These are phyloP conservation scores for Accipiter virgatus DNA, from an alignment of 2,113 vertebrate species.

Conservation along the genomic window DNA sequence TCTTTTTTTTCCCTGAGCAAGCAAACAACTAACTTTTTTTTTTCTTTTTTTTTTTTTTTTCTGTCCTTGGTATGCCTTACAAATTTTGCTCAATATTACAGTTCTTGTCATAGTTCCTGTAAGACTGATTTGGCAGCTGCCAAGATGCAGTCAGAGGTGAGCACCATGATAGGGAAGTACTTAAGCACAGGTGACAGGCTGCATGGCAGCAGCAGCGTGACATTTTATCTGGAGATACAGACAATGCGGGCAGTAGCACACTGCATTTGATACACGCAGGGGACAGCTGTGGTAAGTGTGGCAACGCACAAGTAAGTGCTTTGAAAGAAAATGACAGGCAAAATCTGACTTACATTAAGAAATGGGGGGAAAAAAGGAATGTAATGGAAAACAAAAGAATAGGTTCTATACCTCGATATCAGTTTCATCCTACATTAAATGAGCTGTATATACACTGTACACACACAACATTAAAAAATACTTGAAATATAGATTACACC, in stretches of 20 bases:
- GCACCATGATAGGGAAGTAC: not conserved
- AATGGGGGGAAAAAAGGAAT: not conserved
- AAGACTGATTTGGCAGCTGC: conserved; percentile 50
- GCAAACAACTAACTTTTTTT: not conserved
- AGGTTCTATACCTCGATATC: not conserved
- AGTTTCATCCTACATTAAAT: not conserved
- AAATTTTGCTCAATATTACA: conserved; percentile 33
- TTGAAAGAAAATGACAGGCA: conserved; percentile 28
- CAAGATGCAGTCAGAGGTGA: conserved; percentile 61
- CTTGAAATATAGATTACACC: not conserved
- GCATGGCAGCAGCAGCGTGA: not conserved
- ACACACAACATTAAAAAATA: not conserved
- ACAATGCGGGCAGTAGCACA: conserved; percentile 15
- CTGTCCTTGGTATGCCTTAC: conserved; percentile 6
- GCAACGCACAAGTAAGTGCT: not conserved
- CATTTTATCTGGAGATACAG: conserved; percentile 39
- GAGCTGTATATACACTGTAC: not conserved
- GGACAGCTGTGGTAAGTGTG: not conserved
- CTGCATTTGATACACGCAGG: conserved; percentile 21
- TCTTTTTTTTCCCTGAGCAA: not conserved
- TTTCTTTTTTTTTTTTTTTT: not conserved
- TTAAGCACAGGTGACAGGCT: conserved; percentile 54
- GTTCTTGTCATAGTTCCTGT: conserved; percentile 9
- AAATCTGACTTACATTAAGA: conserved; percentile 54
- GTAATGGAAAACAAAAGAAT: not conserved